Evolutionary conservation across 2,797 vertebrate species (phyloP), one percentile per base, ranked within the genome.

Genomic region (Cyprinodon diabolis): DNA sequence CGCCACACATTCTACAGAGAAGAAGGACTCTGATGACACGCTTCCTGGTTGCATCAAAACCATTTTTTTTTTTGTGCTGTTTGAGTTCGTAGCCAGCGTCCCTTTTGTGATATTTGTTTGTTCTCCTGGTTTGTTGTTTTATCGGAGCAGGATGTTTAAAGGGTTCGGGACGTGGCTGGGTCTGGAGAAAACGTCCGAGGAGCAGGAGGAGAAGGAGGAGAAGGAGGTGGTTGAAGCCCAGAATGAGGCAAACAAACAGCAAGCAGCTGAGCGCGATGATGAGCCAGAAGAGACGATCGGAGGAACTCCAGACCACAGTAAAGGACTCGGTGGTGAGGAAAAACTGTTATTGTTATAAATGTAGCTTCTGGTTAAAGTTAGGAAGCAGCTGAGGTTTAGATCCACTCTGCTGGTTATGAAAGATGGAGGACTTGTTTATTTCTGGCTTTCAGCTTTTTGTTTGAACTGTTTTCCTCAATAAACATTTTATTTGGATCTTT

Each of bases 201-300:
- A 86, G 37, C 62, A 14, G 11, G 90, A 89, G 0, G 82, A 15
- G 51, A 75, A 66, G 55, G 72, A 86, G 73, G 85, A 90, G 51
- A 91, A 91, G n/a, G 92, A 85, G 66, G 91, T 93, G 71, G 91
- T 94, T 5, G 90, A 92, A 17, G 92, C 91, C 10, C 88, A 93
- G 6, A 92, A 89, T 66, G 93, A 94, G 71, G 92, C 93, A 92
- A 93, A 93, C 88, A 93, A 94, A 92, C 90, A 90, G 72, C 86
- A 87, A 14, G 35, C 90, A 78, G 87, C 84, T 68, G 88, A 87
- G 4, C 78, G 76, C 66, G 78, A 83, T 11, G 35, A 69, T 48
- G 79, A 15, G 66, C 72, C 73, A 30, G 17, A 65, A 37, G 67
- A 86, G 57, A 37, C 47, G 3, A 52, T 51, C 37, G 74, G 77